Base-by-base conservation (phyloP, 2,888 invertebrate species). In the Drosophila meridiana region DNA sequence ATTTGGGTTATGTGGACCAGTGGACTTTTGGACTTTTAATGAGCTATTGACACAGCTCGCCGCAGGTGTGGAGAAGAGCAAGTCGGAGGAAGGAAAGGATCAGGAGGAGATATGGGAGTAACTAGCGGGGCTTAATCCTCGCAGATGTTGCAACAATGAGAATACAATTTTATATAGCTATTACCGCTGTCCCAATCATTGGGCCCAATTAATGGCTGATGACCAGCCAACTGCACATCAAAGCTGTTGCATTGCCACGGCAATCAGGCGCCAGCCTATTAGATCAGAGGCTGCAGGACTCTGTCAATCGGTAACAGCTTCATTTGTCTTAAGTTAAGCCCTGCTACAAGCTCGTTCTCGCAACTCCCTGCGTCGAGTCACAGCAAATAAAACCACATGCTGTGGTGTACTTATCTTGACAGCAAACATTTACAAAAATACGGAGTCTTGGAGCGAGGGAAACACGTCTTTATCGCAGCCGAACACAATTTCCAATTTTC, bases 341-440 rank as follows among this genome's bases (percentile, higher is more conserved):
- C 71, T 69, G 56, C 63, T 76, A 76, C 80, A 78, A 74, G 81
- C 71, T 82, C 73, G 72, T 61, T 73, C 62, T 38, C 34, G 32
- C 8, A 48, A 9, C 48, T 30, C 8, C 2, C 8, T 26, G 20
- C 14, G 55, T 26, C 48, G 52, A 60, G 42, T 52, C 36, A 52
- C 57, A 42, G 50, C 56, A 53, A 68, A 69, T 71, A 59, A 69
- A 86, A 82, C 89, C 88, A 80, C 86, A 89, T 69, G 82, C 87
- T 80, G 85, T 75, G 83, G 71, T 74, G 71, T 87, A 68, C 88
- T 87, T 87, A 87, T 87, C 87, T 89, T 82, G 87, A 89, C 90
- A 89, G 88, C 86, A 78, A 87, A 87, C 87, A 87, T 87, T 87
- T 87, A 88, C 87, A 86, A 86, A 87, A 88, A 82, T 71, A 70